These are phyloP conservation scores for Chionodraco myersi DNA, from an alignment of 2,113 vertebrate species.

Conservation along the genomic window DNA sequence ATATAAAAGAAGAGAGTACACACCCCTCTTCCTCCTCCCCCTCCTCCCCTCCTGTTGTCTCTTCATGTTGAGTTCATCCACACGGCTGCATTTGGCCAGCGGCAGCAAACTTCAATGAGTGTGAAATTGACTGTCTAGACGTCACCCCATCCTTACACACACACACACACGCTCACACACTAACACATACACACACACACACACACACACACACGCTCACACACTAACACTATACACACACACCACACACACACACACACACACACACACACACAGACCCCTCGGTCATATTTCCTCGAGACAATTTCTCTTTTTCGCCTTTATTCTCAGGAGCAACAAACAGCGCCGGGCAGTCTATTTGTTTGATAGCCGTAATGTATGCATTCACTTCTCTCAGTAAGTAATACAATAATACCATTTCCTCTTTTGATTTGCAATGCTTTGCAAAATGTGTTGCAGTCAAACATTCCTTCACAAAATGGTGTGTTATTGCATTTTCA, in stretches of 20 bases:
- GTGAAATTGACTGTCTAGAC: constrained; percentile 75
- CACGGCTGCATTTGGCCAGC: constrained; percentile 48
- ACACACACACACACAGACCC: constrained; percentile 12
- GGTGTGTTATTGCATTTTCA: not conserved
- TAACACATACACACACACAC: not conserved
- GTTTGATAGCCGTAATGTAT: not conserved
- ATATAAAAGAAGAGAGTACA: not conserved
- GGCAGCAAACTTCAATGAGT: constrained; percentile 62
- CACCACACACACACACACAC: not conserved
- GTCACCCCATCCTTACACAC: constrained; percentile 1
- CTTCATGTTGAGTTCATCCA: constrained; percentile 35
- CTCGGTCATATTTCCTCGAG: constrained; percentile 8
- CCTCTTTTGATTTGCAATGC: not conserved
- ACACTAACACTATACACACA: not conserved
- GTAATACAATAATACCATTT: not conserved
- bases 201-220: not conserved
- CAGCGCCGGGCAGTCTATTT: not conserved
- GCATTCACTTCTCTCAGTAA: not conserved
- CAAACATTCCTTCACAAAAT: not conserved
- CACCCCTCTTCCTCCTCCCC: not conserved
- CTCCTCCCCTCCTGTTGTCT: constrained; percentile 15
- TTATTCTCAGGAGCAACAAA: constrained; percentile 8
- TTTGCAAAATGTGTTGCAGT: not conserved
- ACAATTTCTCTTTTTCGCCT: not conserved
- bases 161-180: no score